Percentiles rank a stretch among this genome's conserved stretches.
These are phyloP conservation scores for Drosophila suboccidentalis DNA, from an alignment of 2,888 invertebrate species.

Conservation along the genomic window DNA sequence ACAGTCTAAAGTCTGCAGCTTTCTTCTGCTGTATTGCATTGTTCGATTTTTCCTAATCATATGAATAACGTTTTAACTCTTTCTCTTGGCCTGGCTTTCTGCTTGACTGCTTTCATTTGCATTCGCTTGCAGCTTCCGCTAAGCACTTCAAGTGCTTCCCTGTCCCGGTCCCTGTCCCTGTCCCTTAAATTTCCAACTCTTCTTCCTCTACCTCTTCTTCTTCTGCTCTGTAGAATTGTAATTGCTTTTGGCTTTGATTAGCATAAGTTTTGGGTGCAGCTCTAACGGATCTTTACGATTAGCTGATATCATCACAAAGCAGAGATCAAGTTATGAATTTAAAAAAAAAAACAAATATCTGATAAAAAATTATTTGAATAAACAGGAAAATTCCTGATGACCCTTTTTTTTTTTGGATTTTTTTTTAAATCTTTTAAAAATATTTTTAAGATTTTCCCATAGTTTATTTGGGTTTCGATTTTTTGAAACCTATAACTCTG, in stretches of 20 bases:
- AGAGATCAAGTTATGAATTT: not conserved
- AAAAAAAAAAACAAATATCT: not conserved
- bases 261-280: conserved; percentile 49
- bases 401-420: not conserved
- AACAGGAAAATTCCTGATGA: not conserved
- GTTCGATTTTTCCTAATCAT: conserved; percentile 79
- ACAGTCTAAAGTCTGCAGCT: conserved; percentile 38
- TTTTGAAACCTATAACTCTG: too few relatives aligned
- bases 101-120: conserved; percentile 77
- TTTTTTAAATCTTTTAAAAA: too few relatives aligned
- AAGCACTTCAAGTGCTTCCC: conserved; percentile 44
- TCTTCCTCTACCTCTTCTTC: not conserved
- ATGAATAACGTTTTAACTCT: conserved; percentile 62
- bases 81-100: conserved; percentile 52
- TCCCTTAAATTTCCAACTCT: not conserved
- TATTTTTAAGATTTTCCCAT: too few relatives aligned
- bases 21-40: conserved; percentile 59
- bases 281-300: not conserved
- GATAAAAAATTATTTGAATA: not conserved
- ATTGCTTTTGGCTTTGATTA: conserved; percentile 59
- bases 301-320: not conserved
- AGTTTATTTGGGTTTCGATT: too few relatives aligned
- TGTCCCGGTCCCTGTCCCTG: conserved; percentile 1
- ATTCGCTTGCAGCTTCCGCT: conserved; percentile 63
- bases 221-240: conserved; percentile 26